Percentiles rank a stretch among this genome's conserved stretches.
Evolutionary conservation across 2,797 vertebrate genomes (phyloP).

Genomic region (Neoniphon sammara): DNA sequence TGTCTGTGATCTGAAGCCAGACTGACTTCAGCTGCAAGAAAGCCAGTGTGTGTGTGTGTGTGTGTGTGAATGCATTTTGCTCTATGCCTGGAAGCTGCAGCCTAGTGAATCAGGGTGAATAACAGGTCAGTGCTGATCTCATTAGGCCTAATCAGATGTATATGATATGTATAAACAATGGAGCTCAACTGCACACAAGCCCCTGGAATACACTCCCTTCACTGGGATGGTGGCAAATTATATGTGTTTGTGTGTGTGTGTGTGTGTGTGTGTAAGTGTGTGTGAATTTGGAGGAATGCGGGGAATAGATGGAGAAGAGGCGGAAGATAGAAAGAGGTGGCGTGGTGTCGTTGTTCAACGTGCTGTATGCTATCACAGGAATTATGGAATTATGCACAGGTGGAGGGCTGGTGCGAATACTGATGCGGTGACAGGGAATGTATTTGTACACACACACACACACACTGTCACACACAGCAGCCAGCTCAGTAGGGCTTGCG

Average conservation of each 20-base stretch:
- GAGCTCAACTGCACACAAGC: constrained; percentile 50
- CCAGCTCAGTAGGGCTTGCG: constrained; percentile 43
- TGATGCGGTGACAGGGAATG: constrained; percentile 66
- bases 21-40: constrained; percentile 65
- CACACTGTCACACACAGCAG: constrained; percentile 31
- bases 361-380: constrained; percentile 70
- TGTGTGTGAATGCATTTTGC: constrained; percentile 9
- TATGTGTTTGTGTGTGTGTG: not conserved
- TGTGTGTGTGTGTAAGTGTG: constrained; percentile 9
- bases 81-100: constrained; percentile 63
- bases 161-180: constrained; percentile 77
- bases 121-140: constrained; percentile 75
- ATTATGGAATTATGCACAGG: constrained; percentile 76
- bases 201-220: constrained; percentile 45
- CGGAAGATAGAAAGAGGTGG: constrained; percentile 55
- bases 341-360: constrained; percentile 68
- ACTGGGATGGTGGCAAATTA: not conserved
- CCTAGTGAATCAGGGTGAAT: constrained; percentile 67
- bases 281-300: constrained; percentile 36
- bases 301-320: constrained; percentile 51
- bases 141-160: constrained; percentile 78
- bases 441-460: constrained; percentile 63
- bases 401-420: constrained; percentile 72
- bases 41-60: constrained; percentile 60
- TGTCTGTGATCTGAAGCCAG: constrained; percentile 70